Percentiles rank a stretch among this genome's conserved stretches.
Conservation (phyloP, 2,797 vertebrate genomes). For the Prunella strophiata region DNA sequence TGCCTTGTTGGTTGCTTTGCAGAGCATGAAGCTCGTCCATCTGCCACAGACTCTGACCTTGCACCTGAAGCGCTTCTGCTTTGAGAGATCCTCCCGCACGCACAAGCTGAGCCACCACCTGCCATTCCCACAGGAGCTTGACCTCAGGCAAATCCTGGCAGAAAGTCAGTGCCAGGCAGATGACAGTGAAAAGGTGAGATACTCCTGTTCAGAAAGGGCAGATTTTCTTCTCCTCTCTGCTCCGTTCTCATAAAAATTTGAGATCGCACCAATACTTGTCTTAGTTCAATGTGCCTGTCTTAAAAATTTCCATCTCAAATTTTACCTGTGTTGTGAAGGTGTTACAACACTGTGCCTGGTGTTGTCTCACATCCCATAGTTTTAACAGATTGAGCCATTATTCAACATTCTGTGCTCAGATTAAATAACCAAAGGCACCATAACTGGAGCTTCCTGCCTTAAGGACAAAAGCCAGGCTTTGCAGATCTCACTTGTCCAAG, state of each 20-base stretch:
- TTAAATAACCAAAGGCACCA: neutral
- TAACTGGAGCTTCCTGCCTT: neutral
- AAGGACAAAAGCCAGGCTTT: neutral
- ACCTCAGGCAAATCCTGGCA: slow-evolving; percentile 68
- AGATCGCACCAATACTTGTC: neutral
- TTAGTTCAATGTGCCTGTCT: neutral
- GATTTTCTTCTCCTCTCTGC: neutral
- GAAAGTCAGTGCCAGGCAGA: slow-evolving; percentile 22
- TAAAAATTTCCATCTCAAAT: neutral
- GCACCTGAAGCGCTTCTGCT: slow-evolving; percentile 74
- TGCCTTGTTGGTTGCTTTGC: neutral
- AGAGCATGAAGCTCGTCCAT: slow-evolving; percentile 64
- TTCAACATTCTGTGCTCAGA: neutral
- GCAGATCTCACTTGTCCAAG: neutral
- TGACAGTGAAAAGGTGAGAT: slow-evolving; percentile 61
- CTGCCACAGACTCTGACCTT: slow-evolving; percentile 76
- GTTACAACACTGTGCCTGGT: neutral
- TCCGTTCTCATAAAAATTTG: neutral
- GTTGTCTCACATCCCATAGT: neutral
- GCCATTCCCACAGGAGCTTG: slow-evolving; percentile 70
- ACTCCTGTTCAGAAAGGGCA: neutral
- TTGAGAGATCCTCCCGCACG: neutral
- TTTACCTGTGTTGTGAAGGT: neutral
- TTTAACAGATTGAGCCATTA: neutral
- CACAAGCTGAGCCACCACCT: slow-evolving; percentile 69